Conservation (phyloP, 35 echinoderm and acorn worm species). For the Apostichopus californicus region DNA sequence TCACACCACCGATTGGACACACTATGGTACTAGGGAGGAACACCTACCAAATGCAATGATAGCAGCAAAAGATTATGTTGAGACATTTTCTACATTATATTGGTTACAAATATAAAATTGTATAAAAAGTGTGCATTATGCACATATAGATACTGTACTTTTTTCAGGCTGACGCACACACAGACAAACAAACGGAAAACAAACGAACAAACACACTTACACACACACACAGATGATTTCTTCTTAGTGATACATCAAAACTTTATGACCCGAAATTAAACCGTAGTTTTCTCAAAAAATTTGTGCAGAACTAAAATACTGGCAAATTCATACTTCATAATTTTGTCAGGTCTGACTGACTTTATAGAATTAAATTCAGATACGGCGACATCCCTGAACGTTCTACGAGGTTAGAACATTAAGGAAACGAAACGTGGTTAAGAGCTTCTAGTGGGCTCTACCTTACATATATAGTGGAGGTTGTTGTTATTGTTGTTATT, state of each 20-base stretch:
- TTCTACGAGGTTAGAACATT: too few relatives aligned
- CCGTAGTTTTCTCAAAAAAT: neutral
- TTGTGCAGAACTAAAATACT: neutral
- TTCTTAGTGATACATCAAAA: neutral
- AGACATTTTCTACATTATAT: neutral
- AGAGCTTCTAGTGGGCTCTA: too few relatives aligned
- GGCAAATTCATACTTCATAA: too few relatives aligned
- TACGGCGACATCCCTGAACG: too few relatives aligned
- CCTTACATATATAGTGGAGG: too few relatives aligned
- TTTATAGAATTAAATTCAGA: too few relatives aligned
- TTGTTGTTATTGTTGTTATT: too few relatives aligned
- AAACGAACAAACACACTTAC: neutral
- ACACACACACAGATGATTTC: neutral
- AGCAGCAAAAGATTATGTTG: neutral
- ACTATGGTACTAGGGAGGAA: neutral
- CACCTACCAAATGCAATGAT: neutral
- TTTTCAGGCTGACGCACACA: neutral
- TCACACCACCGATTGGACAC: neutral
- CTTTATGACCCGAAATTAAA: neutral
- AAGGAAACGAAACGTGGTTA: too few relatives aligned
- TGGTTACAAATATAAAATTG: conserved; percentile 13
- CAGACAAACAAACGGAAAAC: neutral
- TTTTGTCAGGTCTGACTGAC: too few relatives aligned
- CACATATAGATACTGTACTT: neutral
- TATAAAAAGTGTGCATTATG: neutral